Percentiles rank a stretch among this genome's conserved stretches.
Conservation (phyloP, 2,888 invertebrate species). For the Dryadula phaetusa region DNA sequence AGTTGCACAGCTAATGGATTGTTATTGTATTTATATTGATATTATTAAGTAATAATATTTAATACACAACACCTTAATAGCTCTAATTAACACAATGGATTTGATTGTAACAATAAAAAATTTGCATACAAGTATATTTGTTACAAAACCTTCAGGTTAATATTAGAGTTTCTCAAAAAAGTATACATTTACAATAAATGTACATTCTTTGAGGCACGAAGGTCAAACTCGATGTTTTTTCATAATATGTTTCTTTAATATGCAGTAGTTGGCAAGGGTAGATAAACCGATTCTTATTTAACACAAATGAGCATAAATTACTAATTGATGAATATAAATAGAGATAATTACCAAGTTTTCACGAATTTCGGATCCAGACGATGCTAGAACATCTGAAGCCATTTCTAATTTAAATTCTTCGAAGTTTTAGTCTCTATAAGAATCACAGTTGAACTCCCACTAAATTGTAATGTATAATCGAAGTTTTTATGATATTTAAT, state of each 20-base stretch:
- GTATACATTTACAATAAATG: background rate
- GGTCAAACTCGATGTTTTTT: slow-evolving; percentile 39
- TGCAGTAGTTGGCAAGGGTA: background rate
- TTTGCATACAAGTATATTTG: background rate
- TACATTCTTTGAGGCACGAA: slow-evolving; percentile 39
- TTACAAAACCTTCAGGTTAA: background rate
- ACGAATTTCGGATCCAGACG: slow-evolving; percentile 66
- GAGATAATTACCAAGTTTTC: slow-evolving; percentile 73
- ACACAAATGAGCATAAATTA: slow-evolving; percentile 5
- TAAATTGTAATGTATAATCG: background rate
- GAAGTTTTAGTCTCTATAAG: background rate
- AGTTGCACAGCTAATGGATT: too few species aligned
- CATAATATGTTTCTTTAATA: background rate
- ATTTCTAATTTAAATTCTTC: slow-evolving; percentile 50
- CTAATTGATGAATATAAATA: slow-evolving; percentile 20
- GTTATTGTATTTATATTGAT: too few species aligned
- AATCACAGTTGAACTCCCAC: background rate
- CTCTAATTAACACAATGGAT: background rate
- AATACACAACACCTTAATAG: background rate
- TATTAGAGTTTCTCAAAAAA: too few species aligned
- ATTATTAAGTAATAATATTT: too few species aligned
- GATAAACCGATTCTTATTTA: background rate
- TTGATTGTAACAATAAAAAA: background rate
- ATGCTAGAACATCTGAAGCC: slow-evolving; percentile 66
- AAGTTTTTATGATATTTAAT: background rate